phyloP scores from a whole-genome alignment of 2,888 invertebrate species.

The Calameuta idolon region DNA sequence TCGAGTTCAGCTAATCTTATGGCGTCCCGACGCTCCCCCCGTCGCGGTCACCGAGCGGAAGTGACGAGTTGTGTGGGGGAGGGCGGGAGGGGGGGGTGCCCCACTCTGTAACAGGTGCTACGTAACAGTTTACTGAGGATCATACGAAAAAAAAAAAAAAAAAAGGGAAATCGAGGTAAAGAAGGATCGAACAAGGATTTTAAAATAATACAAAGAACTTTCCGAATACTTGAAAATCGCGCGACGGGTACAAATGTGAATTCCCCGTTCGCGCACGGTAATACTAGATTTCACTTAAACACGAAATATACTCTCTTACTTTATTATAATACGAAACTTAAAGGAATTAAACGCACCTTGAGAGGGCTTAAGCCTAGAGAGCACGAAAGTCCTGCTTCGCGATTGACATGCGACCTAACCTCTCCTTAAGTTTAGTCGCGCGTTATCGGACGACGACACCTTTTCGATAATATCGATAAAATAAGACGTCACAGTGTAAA shows the following conservation, averaged over 20 bases:
- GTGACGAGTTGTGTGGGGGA: neutral
- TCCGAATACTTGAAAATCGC: neutral
- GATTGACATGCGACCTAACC: neutral
- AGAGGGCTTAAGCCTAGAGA: neutral
- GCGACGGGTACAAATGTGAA: neutral
- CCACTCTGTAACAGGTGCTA: neutral
- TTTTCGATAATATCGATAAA: neutral
- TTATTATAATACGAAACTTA: neutral
- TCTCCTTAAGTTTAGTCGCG: neutral
- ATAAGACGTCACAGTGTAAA: neutral
- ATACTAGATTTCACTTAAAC: neutral
- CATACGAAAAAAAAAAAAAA: neutral
- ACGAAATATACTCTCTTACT: neutral
- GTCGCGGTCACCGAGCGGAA: neutral
- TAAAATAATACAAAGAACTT: neutral
- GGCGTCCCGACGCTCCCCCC: neutral
- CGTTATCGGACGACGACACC: neutral
- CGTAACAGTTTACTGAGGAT: neutral
- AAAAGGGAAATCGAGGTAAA: neutral
- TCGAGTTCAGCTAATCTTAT: neutral
- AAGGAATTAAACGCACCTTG: neutral
- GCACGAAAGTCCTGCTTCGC: neutral
- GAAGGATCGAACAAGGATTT: neutral
- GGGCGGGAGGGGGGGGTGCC: neutral
- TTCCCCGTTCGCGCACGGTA: neutral